Percentiles rank a stretch among this genome's conserved stretches.
These are phyloP conservation scores for Agapornis roseicollis DNA, from an alignment of 2,113 vertebrate genomes.

Conservation along the genomic window DNA sequence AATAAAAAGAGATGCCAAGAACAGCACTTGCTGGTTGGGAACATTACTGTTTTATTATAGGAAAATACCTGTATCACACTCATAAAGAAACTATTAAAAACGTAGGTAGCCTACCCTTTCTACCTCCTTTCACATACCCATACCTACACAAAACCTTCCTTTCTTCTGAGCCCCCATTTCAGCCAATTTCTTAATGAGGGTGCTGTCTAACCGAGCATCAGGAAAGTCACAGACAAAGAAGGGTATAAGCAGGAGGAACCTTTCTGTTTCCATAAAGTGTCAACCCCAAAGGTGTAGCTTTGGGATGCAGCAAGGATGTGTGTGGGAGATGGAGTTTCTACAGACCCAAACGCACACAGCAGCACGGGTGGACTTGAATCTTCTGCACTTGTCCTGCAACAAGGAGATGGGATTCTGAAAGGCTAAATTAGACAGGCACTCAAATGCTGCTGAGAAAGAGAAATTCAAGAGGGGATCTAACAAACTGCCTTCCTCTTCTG, in stretches of 20 bases:
- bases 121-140: slow-evolving; percentile 29
- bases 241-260: neutral
- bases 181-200: slow-evolving; percentile 9
- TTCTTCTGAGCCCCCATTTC: neutral
- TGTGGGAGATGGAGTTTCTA: neutral
- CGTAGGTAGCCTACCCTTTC: slow-evolving; percentile 21
- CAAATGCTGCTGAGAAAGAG: neutral
- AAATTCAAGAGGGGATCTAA: neutral
- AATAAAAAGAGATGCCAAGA: slow-evolving; percentile 52
- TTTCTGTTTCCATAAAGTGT: neutral
- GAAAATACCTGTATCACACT: slow-evolving; percentile 63
- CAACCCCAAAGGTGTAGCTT: neutral
- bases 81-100: slow-evolving; percentile 35
- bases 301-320: neutral
- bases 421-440: neutral
- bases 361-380: fast-evolving
- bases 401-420: neutral
- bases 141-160: slow-evolving; percentile 16
- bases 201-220: neutral
- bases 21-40: slow-evolving; percentile 32
- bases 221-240: neutral
- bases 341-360: neutral
- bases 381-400: neutral
- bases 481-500: neutral
- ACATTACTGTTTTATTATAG: slow-evolving; percentile 54